Evolutionary conservation across 2,113 vertebrate genomes (phyloP).

Genomic region (Menidia beryllina): DNA sequence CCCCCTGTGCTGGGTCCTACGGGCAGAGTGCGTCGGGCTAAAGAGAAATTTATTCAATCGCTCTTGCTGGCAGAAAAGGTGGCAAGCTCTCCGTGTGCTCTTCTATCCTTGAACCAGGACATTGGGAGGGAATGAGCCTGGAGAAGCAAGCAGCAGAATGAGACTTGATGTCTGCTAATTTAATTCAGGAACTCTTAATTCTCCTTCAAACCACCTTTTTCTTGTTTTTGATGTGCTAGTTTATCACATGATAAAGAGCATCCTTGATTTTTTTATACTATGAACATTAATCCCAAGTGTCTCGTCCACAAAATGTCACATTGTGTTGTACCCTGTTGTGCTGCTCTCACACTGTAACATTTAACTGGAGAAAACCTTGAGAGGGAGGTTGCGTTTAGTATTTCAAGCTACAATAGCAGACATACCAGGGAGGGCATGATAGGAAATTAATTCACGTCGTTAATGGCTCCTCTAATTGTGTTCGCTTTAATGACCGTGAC

Average conservation of each 20-base stretch:
- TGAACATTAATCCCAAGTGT: background rate
- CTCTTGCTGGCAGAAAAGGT: slow-evolving; percentile 59
- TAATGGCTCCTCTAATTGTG: slow-evolving; percentile 72
- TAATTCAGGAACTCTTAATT: slow-evolving; percentile 18
- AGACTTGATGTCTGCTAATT: slow-evolving; percentile 7
- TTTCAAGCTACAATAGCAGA: slow-evolving; percentile 39
- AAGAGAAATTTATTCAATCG: slow-evolving; percentile 59
- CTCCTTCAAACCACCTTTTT: background rate
- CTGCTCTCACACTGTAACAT: background rate
- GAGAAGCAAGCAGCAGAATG: slow-evolving; percentile 8
- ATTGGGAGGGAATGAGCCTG: background rate
- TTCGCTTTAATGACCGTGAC: slow-evolving; percentile 66
- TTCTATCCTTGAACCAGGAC: slow-evolving; percentile 15
- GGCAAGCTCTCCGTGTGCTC: slow-evolving; percentile 1
- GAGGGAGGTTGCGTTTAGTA: background rate
- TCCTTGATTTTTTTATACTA: slow-evolving; percentile 13
- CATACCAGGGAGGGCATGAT: slow-evolving; percentile 40
- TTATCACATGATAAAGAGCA: background rate
- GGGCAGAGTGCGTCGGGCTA: slow-evolving; percentile 23
- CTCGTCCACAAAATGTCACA: background rate
- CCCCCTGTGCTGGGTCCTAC: slow-evolving; percentile 3
- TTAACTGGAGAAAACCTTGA: background rate
- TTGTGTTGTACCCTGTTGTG: background rate
- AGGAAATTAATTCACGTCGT: slow-evolving; percentile 76
- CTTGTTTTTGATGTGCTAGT: background rate